Base-by-base conservation (phyloP, 2,888 invertebrate species). In the Ophion slaviceki region DNA sequence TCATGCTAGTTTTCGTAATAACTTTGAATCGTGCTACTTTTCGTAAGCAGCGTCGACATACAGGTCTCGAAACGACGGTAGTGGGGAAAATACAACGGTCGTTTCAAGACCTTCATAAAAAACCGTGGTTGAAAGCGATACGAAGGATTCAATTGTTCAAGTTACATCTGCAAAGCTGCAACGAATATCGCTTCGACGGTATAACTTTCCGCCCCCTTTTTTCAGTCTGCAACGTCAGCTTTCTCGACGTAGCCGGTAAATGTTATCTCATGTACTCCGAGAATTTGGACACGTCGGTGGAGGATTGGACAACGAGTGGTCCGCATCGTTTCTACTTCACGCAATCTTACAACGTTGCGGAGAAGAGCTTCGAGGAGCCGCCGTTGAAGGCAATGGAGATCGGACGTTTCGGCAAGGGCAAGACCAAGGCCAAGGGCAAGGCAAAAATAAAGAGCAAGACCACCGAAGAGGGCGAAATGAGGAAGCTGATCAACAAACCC, bases 251-350 rank as follows among this genome's bases (percentile, higher is more conserved):
- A 3, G 93, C 94, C 24, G 97, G 97, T 0, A 96, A 96, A 89
- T 98, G 97, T 92, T 95, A 95, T 87, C 94, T 98, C 10, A 93
- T 95, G 10, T 96, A 96, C 91, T 95, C 95, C 75, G 96, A 96
- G 57, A 96, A 96, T 91, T 92, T 96, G 20, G 94, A 94, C 64
- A 90, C 94, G 0, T 90, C 95, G 4, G 74, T 89, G 45, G 95
- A 95, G 11, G 95, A 96, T 57, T 97, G 97, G 96, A 94, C 96
- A 24, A 93, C 94, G 24, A 92, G 90, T 75, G 97, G 97, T 17
- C 96, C 96, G 0, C 95, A 95, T 90, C 94, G 97, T 82, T 97
- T 97, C 93, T 97, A 97, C 94, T 98, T 97, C 91, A 95, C 95
- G 28, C 95, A 96, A 94, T 95, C 96, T 0, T 98, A 97, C 91